phyloP scores from a whole-genome alignment of 35 echinoderm and acorn worm species.

The Antedon bifida region DNA sequence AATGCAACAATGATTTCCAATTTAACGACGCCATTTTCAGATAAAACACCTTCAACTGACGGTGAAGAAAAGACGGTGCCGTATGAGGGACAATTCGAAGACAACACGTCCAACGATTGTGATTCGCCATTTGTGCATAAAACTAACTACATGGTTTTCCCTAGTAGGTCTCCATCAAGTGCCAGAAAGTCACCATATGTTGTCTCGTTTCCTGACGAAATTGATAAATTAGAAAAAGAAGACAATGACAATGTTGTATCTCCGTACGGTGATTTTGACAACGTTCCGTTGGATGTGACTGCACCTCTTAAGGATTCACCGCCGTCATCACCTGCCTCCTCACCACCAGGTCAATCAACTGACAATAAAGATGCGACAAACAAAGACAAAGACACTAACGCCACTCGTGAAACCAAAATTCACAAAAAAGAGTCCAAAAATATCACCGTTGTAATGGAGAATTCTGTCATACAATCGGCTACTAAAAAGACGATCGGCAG shows the following conservation, averaged over 20 bases:
- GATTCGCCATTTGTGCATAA: neutral
- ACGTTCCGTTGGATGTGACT: neutral
- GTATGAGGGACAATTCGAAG: neutral
- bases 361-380: neutral
- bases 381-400: neutral
- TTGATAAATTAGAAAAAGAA: constrained; percentile 1
- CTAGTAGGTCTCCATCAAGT: neutral
- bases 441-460: neutral
- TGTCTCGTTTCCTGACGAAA: neutral
- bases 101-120: neutral
- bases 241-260: neutral
- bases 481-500: neutral
- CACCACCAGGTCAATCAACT: neutral
- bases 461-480: neutral
- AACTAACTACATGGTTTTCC: constrained; percentile 7
- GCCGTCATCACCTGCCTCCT: neutral
- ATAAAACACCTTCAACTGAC: neutral
- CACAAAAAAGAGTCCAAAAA: neutral
- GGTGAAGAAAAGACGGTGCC: neutral
- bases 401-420: neutral
- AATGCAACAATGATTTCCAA: neutral
- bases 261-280: neutral
- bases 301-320: neutral
- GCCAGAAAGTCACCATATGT: neutral
- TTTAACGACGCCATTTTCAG: neutral